phyloP scores from a whole-genome alignment of 1,140 invertebrate species.

The Pentalonia nigronervosa region DNA sequence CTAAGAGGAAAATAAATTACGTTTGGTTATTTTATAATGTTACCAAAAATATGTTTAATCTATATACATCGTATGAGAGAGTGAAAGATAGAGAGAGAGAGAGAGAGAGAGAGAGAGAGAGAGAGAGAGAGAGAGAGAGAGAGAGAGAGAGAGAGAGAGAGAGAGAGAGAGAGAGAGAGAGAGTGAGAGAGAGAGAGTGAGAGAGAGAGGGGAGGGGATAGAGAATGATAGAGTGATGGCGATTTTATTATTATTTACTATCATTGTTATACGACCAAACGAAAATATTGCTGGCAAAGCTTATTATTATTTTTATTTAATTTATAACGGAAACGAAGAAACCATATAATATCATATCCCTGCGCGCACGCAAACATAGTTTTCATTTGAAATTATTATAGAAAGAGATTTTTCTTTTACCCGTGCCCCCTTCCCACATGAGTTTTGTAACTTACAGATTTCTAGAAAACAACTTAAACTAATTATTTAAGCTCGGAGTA shows the following conservation, averaged over 20 bases:
- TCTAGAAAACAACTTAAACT: constrained; percentile 23
- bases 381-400: not conserved
- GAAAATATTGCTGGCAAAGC: not conserved
- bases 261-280: not conserved
- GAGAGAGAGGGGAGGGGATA: no score
- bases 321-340: not conserved
- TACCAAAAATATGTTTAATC: not conserved
- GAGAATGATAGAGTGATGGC: not conserved
- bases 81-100: no score
- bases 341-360: not conserved
- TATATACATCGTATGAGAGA: not conserved
- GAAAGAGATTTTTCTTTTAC: not conserved
- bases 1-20: not conserved
- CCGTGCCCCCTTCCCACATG: not conserved
- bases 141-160: not conserved
- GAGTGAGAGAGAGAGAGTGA: not conserved
- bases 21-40: not conserved
- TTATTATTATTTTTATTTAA: constrained; percentile 1
- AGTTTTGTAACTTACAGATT: not conserved
- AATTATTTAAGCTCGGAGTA: not conserved
- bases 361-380: not conserved
- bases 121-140: no score
- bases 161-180: not conserved
- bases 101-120: no score
- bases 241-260: not conserved